Conservation (phyloP, 2,113 vertebrate genomes). For the Egretta garzetta region DNA sequence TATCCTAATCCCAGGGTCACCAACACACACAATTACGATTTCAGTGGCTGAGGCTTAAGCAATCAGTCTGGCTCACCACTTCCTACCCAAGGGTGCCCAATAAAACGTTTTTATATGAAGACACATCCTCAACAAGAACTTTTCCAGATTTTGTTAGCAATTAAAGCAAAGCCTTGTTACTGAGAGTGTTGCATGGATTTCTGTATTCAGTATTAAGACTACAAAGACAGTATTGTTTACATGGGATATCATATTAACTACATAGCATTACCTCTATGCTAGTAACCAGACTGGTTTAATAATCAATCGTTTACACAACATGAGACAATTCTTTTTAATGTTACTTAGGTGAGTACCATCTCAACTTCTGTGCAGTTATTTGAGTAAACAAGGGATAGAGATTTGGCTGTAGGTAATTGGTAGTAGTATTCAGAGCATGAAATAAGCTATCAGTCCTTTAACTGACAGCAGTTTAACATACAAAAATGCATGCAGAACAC, state of each 20-base stretch:
- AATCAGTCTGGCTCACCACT: conserved; percentile 61
- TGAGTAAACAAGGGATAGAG: neutral
- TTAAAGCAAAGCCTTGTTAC: conserved; percentile 45
- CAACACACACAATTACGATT: conserved; percentile 20
- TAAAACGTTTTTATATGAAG: conserved; percentile 69
- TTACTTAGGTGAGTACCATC: neutral
- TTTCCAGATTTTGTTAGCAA: conserved; percentile 57
- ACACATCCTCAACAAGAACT: conserved; percentile 55
- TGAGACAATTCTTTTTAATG: neutral
- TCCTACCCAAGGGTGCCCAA: conserved; percentile 62
- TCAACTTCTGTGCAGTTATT: neutral
- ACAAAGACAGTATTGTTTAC: conserved; percentile 39
- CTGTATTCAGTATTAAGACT: neutral
- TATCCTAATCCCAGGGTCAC: conserved; percentile 35
- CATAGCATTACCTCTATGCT: neutral
- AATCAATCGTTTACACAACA: neutral
- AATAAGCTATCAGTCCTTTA: neutral
- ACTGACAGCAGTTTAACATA: neutral
- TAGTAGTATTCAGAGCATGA: neutral
- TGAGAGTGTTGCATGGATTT: neutral
- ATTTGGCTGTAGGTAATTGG: neutral
- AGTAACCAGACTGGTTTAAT: neutral
- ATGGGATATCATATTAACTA: neutral
- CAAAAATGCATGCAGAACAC: neutral
- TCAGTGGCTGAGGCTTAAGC: conserved; percentile 50